These are phyloP conservation scores for Hydractinia symbiolongicarpus DNA, from an alignment of 30 jellyfish, hydroid and myxozoan species.

Conservation along the genomic window DNA sequence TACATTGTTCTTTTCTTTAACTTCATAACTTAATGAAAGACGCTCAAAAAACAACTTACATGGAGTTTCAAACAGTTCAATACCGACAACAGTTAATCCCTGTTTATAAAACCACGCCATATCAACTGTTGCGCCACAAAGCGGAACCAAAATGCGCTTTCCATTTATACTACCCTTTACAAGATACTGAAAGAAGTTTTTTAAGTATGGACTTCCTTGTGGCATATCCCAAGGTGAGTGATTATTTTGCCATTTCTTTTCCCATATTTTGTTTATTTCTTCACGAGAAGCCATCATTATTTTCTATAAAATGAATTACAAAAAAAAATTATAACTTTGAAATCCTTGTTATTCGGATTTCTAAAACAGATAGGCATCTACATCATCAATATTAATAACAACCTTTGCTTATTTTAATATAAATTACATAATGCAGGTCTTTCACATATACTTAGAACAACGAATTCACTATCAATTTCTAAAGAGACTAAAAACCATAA, in stretches of 20 bases:
- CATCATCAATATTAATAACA: too few species aligned
- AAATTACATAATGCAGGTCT: too few species aligned
- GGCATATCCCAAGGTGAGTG: constrained; percentile 20
- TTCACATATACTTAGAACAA: too few species aligned
- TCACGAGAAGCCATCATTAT: neutral
- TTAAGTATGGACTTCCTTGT: constrained; percentile 2
- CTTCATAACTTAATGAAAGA: constrained; percentile 33
- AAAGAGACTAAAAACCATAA: too few species aligned
- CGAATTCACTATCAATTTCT: too few species aligned
- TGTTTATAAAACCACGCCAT: constrained; percentile 52
- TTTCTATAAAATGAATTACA: too few species aligned
- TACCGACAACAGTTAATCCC: constrained; percentile 72
- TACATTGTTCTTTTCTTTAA: constrained; percentile 12
- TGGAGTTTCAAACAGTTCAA: constrained; percentile 50
- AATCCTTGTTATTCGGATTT: too few species aligned
- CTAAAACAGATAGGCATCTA: too few species aligned
- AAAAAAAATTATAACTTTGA: too few species aligned
- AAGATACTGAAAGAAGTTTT: neutral
- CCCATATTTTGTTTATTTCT: neutral
- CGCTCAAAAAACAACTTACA: constrained; percentile 44
- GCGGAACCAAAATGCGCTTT: constrained; percentile 48
- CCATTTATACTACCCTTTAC: constrained; percentile 13
- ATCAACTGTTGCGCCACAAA: constrained; percentile 70
- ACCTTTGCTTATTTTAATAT: too few species aligned
- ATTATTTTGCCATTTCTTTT: neutral